A percentile compares a stretch with the other conserved stretches of the same genome.
phyloP scores from a whole-genome alignment of 2,888 invertebrate species.

The Hybos culiciformis region DNA sequence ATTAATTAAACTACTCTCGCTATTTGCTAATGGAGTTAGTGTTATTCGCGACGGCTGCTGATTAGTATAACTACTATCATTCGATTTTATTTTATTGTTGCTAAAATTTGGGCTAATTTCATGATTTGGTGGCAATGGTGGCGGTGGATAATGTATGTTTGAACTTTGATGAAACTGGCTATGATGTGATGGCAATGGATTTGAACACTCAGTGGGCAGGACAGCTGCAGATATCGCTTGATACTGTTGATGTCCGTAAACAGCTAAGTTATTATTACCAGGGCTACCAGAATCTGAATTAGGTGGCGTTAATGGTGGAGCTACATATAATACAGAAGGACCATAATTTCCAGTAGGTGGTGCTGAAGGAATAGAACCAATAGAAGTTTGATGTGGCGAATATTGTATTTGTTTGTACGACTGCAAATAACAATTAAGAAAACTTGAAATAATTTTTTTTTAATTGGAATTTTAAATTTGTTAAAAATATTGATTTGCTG shows the following conservation, averaged over 20 bases:
- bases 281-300: constrained; percentile 80
- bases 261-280: constrained; percentile 44
- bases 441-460: not conserved
- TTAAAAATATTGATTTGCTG: no score
- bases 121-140: constrained; percentile 2
- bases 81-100: not conserved
- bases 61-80: no score
- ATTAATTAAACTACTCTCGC: constrained; percentile 7
- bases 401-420: constrained; percentile 13
- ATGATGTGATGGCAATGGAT: no score
- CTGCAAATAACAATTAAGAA: no score
- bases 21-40: not conserved
- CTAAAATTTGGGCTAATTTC: not conserved
- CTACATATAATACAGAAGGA: constrained; percentile 42
- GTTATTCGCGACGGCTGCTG: no score
- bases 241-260: constrained; percentile 4
- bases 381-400: constrained; percentile 3
- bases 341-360: not conserved
- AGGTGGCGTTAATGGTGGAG: constrained; percentile 74
- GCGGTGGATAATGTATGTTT: constrained; percentile 4
- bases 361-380: no score
- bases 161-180: not conserved
- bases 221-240: constrained; percentile 3
- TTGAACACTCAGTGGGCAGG: no score
- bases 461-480: no score